phyloP scores from a whole-genome alignment of 2,113 vertebrate genomes.

The Neolamprologus toae region DNA sequence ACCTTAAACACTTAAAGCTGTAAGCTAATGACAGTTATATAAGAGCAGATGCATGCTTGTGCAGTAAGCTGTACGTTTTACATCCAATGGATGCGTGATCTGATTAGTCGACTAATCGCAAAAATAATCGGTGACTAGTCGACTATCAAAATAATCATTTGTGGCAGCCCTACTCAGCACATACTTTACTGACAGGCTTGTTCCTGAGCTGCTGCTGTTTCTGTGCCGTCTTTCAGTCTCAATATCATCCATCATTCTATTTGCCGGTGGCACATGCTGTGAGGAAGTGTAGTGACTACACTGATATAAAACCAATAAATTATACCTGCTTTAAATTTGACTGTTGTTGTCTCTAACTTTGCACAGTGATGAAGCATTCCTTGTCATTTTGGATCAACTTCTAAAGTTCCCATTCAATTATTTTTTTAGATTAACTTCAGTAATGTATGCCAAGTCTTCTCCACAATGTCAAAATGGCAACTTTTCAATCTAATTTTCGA shows the following conservation, averaged over 20 bases:
- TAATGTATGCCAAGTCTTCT: not conserved
- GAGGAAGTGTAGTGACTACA: not conserved
- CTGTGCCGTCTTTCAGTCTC: not conserved
- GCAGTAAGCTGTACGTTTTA: too few relatives aligned
- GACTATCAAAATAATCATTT: too few relatives aligned
- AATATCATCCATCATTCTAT: not conserved
- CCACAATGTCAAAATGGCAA: not conserved
- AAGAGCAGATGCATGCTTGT: too few relatives aligned
- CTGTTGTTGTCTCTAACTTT: not conserved
- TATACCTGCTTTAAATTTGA: not conserved
- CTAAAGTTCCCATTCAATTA: not conserved
- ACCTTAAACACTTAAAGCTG: too few relatives aligned
- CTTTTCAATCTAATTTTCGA: accelerated
- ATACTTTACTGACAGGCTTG: not conserved
- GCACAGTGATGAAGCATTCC: accelerated
- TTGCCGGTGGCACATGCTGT: not conserved
- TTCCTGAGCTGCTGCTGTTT: not conserved
- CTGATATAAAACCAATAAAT: not conserved
- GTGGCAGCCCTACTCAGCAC: not conserved
- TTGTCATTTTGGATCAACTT: not conserved
- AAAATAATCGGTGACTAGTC: too few relatives aligned
- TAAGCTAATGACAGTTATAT: too few relatives aligned
- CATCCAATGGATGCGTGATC: too few relatives aligned
- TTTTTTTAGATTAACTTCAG: not conserved
- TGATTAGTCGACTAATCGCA: too few relatives aligned